phyloP scores from a whole-genome alignment of 2,888 invertebrate species.

The Xiphydria camelus region DNA sequence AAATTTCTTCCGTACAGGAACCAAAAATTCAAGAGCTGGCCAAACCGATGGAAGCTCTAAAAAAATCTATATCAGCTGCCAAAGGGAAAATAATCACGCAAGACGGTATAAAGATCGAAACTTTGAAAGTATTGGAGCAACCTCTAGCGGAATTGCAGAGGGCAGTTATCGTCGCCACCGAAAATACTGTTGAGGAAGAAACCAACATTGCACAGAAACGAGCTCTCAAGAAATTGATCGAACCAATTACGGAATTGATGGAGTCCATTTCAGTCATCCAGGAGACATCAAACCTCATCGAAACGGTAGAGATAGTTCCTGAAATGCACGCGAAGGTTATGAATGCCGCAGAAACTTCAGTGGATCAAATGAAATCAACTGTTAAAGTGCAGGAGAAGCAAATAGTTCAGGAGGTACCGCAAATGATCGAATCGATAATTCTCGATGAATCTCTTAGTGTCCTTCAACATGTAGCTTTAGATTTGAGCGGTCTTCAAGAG shows the following conservation, averaged over 20 bases:
- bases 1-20: slow-evolving; percentile 14
- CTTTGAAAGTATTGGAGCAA: slow-evolving; percentile 18
- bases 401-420: neutral
- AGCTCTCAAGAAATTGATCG: slow-evolving; percentile 35
- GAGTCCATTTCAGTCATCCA: slow-evolving; percentile 43
- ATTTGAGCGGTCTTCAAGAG: slow-evolving; percentile 7
- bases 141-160: slow-evolving; percentile 19
- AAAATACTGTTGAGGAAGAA: slow-evolving; percentile 1
- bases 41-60: slow-evolving; percentile 10
- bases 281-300: no score
- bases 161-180: slow-evolving; percentile 14
- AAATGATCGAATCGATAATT: neutral
- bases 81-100: slow-evolving; percentile 12
- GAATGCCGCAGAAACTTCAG: no score
- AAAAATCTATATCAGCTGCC: slow-evolving; percentile 10
- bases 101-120: slow-evolving; percentile 19
- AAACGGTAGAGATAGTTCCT: no score
- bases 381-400: slow-evolving; percentile 7
- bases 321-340: no score
- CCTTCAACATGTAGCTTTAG: neutral
- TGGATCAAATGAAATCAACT: neutral
- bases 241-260: slow-evolving; percentile 44
- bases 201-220: slow-evolving; percentile 36
- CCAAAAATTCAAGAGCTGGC: neutral
- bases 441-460: slow-evolving; percentile 1